A percentile compares a stretch with the other conserved stretches of the same genome.
These are phyloP conservation scores for Nyleta sp. DNA, from an alignment of 2,888 invertebrate species.

Conservation along the genomic window DNA sequence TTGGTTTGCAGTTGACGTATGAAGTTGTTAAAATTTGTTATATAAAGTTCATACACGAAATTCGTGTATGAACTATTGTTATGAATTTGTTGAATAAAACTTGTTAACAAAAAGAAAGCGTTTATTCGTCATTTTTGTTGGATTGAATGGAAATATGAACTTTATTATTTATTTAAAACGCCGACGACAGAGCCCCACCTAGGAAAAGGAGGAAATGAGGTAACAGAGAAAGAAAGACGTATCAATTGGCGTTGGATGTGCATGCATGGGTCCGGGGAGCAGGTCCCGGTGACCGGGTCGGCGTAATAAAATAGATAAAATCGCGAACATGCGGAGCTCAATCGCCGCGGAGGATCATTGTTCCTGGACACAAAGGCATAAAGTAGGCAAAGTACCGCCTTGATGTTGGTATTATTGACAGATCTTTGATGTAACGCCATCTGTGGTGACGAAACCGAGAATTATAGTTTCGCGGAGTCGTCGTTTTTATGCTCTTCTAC, in stretches of 20 bases:
- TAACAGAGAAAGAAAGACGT: conserved; percentile 43
- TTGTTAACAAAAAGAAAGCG: no score
- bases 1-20: no score
- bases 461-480: background rate
- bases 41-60: no score
- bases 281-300: conserved; percentile 62
- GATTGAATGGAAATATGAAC: no score
- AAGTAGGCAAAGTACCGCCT: conserved; percentile 62
- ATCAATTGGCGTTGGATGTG: conserved; percentile 54
- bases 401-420: conserved; percentile 55
- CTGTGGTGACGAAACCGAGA: conserved; percentile 43
- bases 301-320: conserved; percentile 68
- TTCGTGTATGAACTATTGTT: no score
- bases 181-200: no score
- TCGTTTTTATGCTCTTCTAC: conserved; percentile 2
- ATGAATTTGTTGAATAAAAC: no score
- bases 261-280: conserved; percentile 37
- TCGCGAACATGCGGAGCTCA: conserved; percentile 62
- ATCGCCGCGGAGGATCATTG: conserved; percentile 59
- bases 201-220: conserved; percentile 20
- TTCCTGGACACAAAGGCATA: conserved; percentile 63
- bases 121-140: no score
- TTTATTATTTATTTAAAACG: no score
- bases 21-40: no score
- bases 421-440: conserved; percentile 53